These are phyloP conservation scores for Halesus radiatus DNA, from an alignment of 1,140 invertebrate genomes.

Conservation along the genomic window DNA sequence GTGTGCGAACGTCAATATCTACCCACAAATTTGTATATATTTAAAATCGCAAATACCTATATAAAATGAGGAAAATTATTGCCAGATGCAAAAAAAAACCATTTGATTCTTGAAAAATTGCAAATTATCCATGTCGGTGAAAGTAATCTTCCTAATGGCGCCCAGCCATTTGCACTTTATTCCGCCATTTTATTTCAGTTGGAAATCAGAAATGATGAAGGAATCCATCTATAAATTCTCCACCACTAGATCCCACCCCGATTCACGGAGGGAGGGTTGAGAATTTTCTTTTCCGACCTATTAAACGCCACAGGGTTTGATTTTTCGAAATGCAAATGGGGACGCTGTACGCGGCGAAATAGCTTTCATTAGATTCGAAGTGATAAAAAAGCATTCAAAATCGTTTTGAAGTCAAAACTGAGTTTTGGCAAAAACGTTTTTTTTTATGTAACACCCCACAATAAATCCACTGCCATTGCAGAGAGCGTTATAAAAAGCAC, in stretches of 20 bases:
- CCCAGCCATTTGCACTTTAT: conserved; percentile 41
- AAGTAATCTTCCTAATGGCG: conserved; percentile 54
- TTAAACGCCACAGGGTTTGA: conserved; percentile 43
- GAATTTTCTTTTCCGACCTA: conserved; percentile 55
- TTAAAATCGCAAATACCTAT: too few species aligned
- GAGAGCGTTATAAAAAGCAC: too few species aligned
- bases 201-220: conserved; percentile 34
- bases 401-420: too few species aligned
- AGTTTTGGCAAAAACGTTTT: too few species aligned
- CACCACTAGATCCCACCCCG: too few species aligned
- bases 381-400: too few species aligned
- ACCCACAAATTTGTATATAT: too few species aligned
- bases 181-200: conserved; percentile 40
- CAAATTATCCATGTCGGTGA: conserved; percentile 14
- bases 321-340: conserved; percentile 21
- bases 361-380: neutral
- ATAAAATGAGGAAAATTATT: neutral
- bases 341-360: neutral
- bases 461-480: too few species aligned
- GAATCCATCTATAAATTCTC: conserved; percentile 26
- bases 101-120: neutral
- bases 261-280: neutral
- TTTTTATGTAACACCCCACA: too few species aligned
- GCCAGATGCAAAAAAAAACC: neutral
- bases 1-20: too few species aligned